Conservation (phyloP, 2,797 vertebrate species). For the Clarias pachynema region DNA sequence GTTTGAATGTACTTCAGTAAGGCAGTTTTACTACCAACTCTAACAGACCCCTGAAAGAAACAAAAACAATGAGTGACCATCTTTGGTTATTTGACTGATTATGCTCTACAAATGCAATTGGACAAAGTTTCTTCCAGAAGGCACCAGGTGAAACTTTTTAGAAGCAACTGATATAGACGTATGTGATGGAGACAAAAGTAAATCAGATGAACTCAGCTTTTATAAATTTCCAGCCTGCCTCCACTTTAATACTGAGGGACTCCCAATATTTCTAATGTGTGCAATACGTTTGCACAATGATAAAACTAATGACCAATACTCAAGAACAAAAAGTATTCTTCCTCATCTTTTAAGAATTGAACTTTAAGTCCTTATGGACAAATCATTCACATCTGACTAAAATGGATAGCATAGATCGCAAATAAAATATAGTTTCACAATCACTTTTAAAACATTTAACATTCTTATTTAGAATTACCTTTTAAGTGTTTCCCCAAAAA, state of each 20-base stretch:
- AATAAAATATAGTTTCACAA: background rate
- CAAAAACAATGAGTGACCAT: conserved; percentile 25
- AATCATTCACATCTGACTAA: background rate
- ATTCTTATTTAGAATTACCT: conserved; percentile 3
- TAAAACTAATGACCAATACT: background rate
- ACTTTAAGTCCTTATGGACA: background rate
- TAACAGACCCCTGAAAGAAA: conserved; percentile 79
- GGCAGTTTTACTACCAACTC: conserved; percentile 78
- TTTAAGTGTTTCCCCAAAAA: background rate
- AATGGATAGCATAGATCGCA: background rate
- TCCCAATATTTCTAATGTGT: background rate
- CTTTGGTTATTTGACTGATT: background rate
- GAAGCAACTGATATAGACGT: conserved; percentile 4
- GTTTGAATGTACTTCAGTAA: conserved; percentile 77
- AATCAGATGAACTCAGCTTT: conserved; percentile 18
- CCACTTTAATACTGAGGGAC: background rate
- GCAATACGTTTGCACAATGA: background rate
- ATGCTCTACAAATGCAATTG: conserved; percentile 19
- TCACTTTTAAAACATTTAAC: background rate
- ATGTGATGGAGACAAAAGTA: background rate
- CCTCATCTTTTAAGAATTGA: background rate
- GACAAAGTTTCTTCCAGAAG: conserved; percentile 39
- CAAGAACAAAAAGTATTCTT: background rate
- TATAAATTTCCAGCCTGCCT: conserved; percentile 1
- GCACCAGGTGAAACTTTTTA: conserved; percentile 5